Percentiles rank a stretch among this genome's conserved stretches.
These are phyloP conservation scores for Drosophila nr. fundita DNA, from an alignment of 2,888 invertebrate species.

Conservation along the genomic window DNA sequence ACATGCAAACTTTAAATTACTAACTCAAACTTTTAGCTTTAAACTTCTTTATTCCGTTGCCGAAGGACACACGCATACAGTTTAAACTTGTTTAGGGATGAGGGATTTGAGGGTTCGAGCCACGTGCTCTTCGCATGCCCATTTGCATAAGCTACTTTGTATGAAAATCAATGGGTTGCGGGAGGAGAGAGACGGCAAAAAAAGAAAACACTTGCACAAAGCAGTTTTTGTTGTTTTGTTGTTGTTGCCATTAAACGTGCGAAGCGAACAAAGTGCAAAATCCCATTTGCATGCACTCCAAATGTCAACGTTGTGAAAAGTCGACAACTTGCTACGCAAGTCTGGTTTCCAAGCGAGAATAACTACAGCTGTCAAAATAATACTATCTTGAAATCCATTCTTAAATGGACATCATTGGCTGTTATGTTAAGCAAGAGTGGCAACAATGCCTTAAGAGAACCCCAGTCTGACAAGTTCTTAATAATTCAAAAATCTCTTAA, in stretches of 20 bases:
- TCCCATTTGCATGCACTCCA: conserved; percentile 9
- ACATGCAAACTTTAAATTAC: conserved; percentile 53
- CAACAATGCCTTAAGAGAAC: background rate
- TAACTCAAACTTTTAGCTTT: conserved; percentile 20
- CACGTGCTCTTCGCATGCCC: conserved; percentile 33
- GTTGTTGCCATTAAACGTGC: conserved; percentile 17
- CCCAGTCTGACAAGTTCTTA: background rate
- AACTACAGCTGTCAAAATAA: background rate
- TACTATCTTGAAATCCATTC: background rate
- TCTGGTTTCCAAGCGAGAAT: background rate
- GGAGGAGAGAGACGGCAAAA: background rate
- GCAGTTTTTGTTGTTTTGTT: conserved; percentile 3
- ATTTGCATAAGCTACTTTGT: conserved; percentile 47
- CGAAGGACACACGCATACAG: conserved; percentile 35
- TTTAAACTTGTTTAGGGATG: conserved; percentile 2
- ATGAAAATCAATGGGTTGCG: background rate
- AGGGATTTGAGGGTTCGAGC: background rate
- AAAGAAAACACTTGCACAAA: conserved; percentile 17
- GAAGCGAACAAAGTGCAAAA: conserved; percentile 19
- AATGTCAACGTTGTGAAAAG: conserved; percentile 13
- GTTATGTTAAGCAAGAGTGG: background rate
- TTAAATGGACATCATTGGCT: background rate
- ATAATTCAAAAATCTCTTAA: background rate
- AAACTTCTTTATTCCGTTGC: conserved; percentile 7
- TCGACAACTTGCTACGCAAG: background rate